Base-by-base conservation (phyloP, 2,113 vertebrate species). In the Ancistrus triradiatus region DNA sequence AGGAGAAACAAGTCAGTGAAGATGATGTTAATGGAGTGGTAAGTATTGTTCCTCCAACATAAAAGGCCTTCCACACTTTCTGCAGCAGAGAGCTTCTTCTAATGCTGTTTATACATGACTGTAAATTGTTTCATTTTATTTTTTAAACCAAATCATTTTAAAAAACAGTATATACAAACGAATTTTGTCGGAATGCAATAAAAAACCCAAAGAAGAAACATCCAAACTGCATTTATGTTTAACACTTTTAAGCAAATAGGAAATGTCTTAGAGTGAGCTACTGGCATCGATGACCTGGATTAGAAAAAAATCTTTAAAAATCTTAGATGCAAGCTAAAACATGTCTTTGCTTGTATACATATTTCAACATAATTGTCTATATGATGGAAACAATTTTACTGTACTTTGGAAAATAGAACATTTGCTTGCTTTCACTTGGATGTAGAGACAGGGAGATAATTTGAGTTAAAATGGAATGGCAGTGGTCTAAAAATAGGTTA, bases 1-100 rank as follows among this genome's bases (percentile, higher is more conserved):
- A 80, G 80, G 79, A 74, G 66, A 81, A 86, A 86, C 81, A 83
- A 66, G 48, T 27, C 10, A 57, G 14, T 22, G 53, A 27, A 59
- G 69, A 68, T 65, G 72, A 78, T 77, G 66, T 77, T 71, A 84
- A 78, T 74, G 75, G 52, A 62, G 13, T 6, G 13, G 56, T 4
- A 59, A 72, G 57, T 66, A 47, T 79, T 78, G 69, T 77, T 78
- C 74, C 68, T 69, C 58, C 61, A 0, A 68, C 80, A 84, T 83
- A 66, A 85, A 85, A 81, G 75, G 5, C 44, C 55, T 56, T 53
- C 42, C 13, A 44, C 40, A 64, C 42, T 25, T 76, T 65, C 68
- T 70, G 46, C 46, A 60, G 65, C 67, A 68, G 66, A 47, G 42
- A 42, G 22, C 33, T 68, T 71, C 27, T 51, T 47, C 19, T 31